These are phyloP conservation scores for Chorisops tibialis DNA, from an alignment of 2,888 invertebrate species.

Conservation along the genomic window DNA sequence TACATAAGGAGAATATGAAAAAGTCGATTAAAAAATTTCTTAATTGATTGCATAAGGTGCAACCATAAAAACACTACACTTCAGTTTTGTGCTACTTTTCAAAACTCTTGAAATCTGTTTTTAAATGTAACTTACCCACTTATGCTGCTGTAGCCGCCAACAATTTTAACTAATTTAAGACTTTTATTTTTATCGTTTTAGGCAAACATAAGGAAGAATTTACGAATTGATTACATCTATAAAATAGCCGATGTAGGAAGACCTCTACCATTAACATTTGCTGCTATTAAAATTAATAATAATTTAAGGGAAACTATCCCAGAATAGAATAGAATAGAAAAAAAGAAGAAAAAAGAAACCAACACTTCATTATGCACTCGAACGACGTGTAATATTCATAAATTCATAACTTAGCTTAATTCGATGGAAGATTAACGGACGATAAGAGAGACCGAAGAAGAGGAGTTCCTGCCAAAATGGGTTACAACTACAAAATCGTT, in stretches of 20 bases:
- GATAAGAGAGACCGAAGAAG: constrained; percentile 6
- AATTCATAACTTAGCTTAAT: constrained; percentile 18
- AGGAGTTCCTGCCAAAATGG: constrained; percentile 39
- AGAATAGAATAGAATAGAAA: too few species aligned
- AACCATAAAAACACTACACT: constrained; percentile 7
- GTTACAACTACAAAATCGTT: constrained; percentile 50
- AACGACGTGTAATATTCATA: constrained; percentile 11
- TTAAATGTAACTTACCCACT: constrained; percentile 9
- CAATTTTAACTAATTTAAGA: not conserved
- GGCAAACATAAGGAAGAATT: constrained; percentile 1
- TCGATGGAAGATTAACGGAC: constrained; percentile 25
- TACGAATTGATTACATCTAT: constrained; percentile 17
- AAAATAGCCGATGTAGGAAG: not conserved
- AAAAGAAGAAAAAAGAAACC: too few species aligned
- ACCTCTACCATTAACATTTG: not conserved
- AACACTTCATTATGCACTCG: too few species aligned
- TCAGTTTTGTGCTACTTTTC: constrained; percentile 8
- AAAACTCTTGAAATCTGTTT: not conserved
- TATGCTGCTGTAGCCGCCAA: not conserved
- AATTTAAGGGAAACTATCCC: too few species aligned
- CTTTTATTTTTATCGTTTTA: constrained; percentile 7
- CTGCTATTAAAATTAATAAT: too few species aligned
- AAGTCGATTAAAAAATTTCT: too few species aligned
- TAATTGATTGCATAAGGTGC: not conserved
- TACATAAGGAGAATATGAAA: too few species aligned